Evolutionary conservation across 2,888 invertebrate species (phyloP).

Genomic region (Drosophila macrospina): DNA sequence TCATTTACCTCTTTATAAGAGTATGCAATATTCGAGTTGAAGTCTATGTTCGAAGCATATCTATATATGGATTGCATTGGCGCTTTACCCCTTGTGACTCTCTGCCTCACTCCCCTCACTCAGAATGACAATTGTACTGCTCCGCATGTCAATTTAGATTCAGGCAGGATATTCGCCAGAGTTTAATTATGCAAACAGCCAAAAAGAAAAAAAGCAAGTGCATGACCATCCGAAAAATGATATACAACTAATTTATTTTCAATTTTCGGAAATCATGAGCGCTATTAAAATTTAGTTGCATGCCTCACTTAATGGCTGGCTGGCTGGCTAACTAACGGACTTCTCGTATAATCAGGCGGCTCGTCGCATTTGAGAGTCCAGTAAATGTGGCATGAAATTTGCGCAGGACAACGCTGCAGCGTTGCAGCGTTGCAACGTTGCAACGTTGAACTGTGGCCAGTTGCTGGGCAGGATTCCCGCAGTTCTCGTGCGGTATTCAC

Average conservation of each 20-base stretch:
- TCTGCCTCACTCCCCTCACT: constrained; percentile 5
- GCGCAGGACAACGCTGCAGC: constrained; percentile 43
- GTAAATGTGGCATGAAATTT: constrained; percentile 65
- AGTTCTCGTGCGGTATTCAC: constrained; percentile 46
- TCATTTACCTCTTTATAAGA: too few relatives aligned
- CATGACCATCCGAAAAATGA: constrained; percentile 62
- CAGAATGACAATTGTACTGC: constrained; percentile 35
- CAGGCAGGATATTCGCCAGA: constrained; percentile 66
- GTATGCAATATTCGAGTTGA: constrained; percentile 13
- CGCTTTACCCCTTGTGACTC: not conserved
- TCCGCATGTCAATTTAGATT: constrained; percentile 73
- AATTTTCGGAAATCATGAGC: constrained; percentile 79
- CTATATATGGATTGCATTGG: not conserved
- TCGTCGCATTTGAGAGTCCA: constrained; percentile 32
- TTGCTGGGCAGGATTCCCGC: constrained; percentile 45
- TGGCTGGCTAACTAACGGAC: constrained; percentile 38
- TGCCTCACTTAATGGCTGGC: constrained; percentile 25
- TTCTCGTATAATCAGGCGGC: constrained; percentile 49
- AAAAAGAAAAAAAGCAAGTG: constrained; percentile 1
- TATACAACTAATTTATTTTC: constrained; percentile 80
- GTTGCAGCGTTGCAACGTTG: constrained; percentile 3
- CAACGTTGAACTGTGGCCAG: constrained; percentile 53
- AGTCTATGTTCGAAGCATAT: not conserved
- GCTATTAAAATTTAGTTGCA: constrained; percentile 75
- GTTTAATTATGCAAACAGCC: constrained; percentile 73